These are phyloP conservation scores for Recurvirostra avosetta DNA, from an alignment of 2,113 vertebrate genomes.

Conservation along the genomic window DNA sequence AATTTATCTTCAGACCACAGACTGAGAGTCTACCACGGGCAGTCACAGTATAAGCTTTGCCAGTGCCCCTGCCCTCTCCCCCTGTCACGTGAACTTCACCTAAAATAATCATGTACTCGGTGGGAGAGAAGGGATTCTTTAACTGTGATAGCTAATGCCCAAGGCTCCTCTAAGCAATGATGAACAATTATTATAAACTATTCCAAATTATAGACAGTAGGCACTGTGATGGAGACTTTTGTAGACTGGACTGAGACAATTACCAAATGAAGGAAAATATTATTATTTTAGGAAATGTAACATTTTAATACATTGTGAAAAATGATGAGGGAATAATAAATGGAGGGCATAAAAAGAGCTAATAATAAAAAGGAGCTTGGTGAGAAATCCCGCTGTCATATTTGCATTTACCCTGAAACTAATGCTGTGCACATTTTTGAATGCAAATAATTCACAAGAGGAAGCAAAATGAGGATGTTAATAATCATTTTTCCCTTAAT, in stretches of 20 bases:
- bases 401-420: conserved; percentile 84
- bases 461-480: conserved; percentile 80
- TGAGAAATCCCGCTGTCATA: conserved; percentile 81
- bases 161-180: conserved; percentile 53
- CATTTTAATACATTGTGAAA: conserved; percentile 81
- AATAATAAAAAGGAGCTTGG: conserved; percentile 80
- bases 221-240: conserved; percentile 42
- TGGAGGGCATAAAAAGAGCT: conserved; percentile 77
- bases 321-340: conserved; percentile 80
- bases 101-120: conserved; percentile 69
- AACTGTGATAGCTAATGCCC: conserved; percentile 61
- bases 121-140: conserved; percentile 61
- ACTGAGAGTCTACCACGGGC: conserved; percentile 31
- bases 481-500: conserved; percentile 82
- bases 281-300: conserved; percentile 80
- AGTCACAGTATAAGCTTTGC: conserved; percentile 22
- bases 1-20: conserved; percentile 67
- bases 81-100: conserved; percentile 65
- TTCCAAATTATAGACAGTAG: conserved; percentile 63
- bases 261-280: conserved; percentile 78
- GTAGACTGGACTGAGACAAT: conserved; percentile 72
- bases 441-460: conserved; percentile 83
- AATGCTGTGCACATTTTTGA: conserved; percentile 78
- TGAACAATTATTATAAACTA: conserved; percentile 66
- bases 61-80: conserved; percentile 47